Conservation (phyloP, 2,797 vertebrate species). For the Pipistrellus pygmaeus region DNA sequence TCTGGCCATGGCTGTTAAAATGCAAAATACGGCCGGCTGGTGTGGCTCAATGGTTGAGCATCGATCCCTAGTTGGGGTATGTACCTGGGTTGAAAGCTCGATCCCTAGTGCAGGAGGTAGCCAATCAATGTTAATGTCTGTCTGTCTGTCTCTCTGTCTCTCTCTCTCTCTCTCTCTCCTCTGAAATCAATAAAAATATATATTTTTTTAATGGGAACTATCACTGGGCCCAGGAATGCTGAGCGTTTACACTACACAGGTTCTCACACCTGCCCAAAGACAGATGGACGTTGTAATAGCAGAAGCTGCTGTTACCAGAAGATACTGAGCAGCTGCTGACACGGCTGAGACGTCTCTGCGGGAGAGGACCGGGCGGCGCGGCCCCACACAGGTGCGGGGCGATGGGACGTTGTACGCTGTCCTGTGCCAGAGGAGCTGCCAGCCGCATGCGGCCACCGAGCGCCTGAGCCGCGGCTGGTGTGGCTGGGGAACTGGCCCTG, state of each 20-base stretch:
- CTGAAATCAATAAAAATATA: too few relatives aligned
- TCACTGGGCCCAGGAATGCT: neutral
- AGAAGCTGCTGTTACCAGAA: neutral
- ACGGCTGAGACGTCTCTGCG: neutral
- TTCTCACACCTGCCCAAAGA: neutral
- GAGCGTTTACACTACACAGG: neutral
- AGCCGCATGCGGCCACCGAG: neutral
- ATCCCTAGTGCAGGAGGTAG: too few relatives aligned
- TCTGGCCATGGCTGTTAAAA: neutral
- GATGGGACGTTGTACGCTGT: neutral
- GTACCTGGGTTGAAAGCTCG: too few relatives aligned
- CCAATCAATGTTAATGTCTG: too few relatives aligned
- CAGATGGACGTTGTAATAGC: fast-evolving
- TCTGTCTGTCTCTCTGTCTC: too few relatives aligned
- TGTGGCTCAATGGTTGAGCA: too few relatives aligned
- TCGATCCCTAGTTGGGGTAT: too few relatives aligned
- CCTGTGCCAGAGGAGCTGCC: neutral
- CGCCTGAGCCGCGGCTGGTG: neutral
- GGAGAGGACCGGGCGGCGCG: neutral
- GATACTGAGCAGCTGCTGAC: neutral
- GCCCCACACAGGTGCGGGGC: neutral
- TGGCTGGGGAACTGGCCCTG: neutral
- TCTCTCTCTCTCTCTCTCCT: too few relatives aligned
- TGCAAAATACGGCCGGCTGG: too few relatives aligned
- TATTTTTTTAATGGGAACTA: neutral